Percentiles rank a stretch among this genome's conserved stretches.
Evolutionary conservation across 2,888 invertebrate genomes (phyloP).

Genomic region (Scaeva pyrastri): DNA sequence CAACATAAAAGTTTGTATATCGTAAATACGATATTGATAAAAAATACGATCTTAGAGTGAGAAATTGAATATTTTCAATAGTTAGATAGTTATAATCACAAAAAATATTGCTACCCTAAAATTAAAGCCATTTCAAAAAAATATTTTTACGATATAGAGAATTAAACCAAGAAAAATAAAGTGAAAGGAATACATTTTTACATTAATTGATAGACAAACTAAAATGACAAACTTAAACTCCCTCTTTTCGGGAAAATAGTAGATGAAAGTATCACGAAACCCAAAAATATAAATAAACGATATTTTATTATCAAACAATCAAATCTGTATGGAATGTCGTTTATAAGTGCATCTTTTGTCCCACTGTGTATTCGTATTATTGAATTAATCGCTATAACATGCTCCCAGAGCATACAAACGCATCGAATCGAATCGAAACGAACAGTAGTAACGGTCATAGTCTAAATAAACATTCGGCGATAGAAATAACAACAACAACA

Average conservation of each 20-base stretch:
- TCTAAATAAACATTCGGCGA: constrained; percentile 53
- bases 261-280: not conserved
- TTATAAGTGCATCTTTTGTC: constrained; percentile 42
- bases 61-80: not conserved
- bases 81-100: not conserved
- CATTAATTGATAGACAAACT: not conserved
- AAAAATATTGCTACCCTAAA: not conserved
- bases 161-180: not conserved
- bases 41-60: constrained; percentile 41
- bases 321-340: constrained; percentile 63
- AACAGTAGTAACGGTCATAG: constrained; percentile 77
- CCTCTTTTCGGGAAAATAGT: not conserved
- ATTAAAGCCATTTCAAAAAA: not conserved
- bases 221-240: not conserved
- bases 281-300: not conserved
- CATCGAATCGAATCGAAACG: constrained; percentile 71
- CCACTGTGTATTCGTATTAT: constrained; percentile 57
- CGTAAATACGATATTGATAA: constrained; percentile 60
- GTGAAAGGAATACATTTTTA: not conserved
- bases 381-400: constrained; percentile 79
- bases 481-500: constrained; percentile 27
- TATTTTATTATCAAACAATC: not conserved
- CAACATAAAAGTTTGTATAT: not conserved
- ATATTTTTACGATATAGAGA: not conserved
- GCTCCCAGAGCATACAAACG: constrained; percentile 80